A percentile compares a stretch with the other conserved stretches of the same genome.
Evolutionary conservation across 2,888 invertebrate genomes (phyloP).

Genomic region (Melanargia galathea): DNA sequence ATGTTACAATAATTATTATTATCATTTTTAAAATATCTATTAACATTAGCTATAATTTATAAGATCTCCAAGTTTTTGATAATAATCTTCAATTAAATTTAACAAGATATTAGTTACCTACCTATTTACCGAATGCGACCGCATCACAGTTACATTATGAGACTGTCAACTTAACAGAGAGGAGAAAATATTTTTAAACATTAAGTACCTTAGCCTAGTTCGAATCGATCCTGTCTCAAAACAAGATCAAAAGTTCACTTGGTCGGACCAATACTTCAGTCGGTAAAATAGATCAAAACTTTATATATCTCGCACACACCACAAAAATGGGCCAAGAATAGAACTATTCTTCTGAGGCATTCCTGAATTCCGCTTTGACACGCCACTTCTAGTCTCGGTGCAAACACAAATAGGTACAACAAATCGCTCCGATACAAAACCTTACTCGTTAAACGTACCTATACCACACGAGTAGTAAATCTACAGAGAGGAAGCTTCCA

Average conservation of each 20-base stretch:
- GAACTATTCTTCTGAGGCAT: slow-evolving; percentile 18
- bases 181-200: slow-evolving; percentile 64
- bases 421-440: slow-evolving; percentile 6
- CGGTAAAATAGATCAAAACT: slow-evolving; percentile 78
- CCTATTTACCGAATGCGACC: slow-evolving; percentile 69
- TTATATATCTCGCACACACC: slow-evolving; percentile 52
- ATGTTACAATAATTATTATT: slow-evolving; percentile 73
- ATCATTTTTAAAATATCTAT: slow-evolving; percentile 75
- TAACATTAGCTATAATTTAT: slow-evolving; percentile 81
- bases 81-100: slow-evolving; percentile 76
- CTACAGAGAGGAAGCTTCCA: too few relatives aligned
- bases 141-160: slow-evolving; percentile 60
- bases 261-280: slow-evolving; percentile 82
- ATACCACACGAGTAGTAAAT: too few relatives aligned
- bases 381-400: background rate
- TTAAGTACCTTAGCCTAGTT: slow-evolving; percentile 72
- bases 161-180: slow-evolving; percentile 67
- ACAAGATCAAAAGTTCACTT: slow-evolving; percentile 80
- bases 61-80: slow-evolving; percentile 78
- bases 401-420: background rate
- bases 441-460: slow-evolving; percentile 6
- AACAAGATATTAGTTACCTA: slow-evolving; percentile 80
- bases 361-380: slow-evolving; percentile 12
- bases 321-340: slow-evolving; percentile 27
- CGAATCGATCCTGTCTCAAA: slow-evolving; percentile 75